Evolutionary conservation across 2,888 invertebrate species (phyloP).

Genomic region (Lacanobia wlatinum): DNA sequence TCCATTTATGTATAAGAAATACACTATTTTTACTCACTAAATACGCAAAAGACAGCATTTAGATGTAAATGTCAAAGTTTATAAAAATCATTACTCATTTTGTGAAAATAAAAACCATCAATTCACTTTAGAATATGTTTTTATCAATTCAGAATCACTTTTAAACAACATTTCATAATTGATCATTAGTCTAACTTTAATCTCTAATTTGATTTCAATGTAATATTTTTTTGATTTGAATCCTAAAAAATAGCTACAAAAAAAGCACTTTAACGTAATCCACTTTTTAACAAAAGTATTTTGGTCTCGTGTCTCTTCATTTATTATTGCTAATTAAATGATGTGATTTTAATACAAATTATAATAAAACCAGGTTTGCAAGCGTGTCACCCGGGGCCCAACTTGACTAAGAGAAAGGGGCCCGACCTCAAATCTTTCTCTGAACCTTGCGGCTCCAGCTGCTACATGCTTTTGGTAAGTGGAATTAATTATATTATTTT

Average conservation of each 20-base stretch:
- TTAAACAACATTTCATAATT: neutral
- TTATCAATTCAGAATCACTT: neutral
- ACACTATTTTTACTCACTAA: slow-evolving; percentile 20
- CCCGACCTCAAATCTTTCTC: slow-evolving; percentile 96
- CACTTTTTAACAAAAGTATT: too few species aligned
- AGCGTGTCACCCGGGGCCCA: slow-evolving; percentile 97
- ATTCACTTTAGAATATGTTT: neutral
- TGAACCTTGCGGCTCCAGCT: slow-evolving; percentile 96
- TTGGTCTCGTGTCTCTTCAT: neutral
- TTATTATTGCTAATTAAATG: neutral
- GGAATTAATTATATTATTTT: too few species aligned
- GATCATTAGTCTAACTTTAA: slow-evolving; percentile 2
- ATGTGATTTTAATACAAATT: neutral
- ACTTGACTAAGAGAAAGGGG: slow-evolving; percentile 96
- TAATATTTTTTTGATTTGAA: too few species aligned
- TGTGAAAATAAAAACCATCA: neutral
- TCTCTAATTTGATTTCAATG: neutral
- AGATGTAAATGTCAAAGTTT: neutral
- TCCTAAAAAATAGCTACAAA: too few species aligned
- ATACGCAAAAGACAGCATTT: neutral
- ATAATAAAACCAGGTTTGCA: slow-evolving; percentile 92
- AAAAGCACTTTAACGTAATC: too few species aligned
- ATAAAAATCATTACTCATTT: neutral
- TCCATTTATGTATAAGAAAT: slow-evolving; percentile 52
- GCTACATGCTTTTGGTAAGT: slow-evolving; percentile 96